Conservation (phyloP, 2,113 vertebrate species). For the Bolborhynchus lineola region DNA sequence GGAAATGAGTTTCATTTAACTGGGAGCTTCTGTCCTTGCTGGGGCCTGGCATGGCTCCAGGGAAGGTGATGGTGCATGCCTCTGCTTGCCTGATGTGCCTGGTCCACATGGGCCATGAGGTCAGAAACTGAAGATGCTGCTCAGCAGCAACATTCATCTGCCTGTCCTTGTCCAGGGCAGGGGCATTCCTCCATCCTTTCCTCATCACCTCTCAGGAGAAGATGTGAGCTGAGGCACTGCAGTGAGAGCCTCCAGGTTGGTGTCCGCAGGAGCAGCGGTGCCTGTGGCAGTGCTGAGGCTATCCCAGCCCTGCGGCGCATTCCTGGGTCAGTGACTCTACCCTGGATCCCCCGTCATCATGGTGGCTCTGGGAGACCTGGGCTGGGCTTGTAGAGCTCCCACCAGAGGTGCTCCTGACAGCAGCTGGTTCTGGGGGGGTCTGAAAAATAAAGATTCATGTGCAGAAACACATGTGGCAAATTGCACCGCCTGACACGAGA, state of each 20-base stretch:
- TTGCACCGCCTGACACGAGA: not conserved
- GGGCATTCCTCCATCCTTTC: not conserved
- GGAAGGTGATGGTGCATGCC: not conserved
- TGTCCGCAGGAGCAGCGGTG: not conserved
- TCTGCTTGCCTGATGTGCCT: not conserved
- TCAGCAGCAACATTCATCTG: rapidly evolving
- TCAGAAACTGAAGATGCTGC: not conserved
- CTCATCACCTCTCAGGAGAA: too few relatives aligned
- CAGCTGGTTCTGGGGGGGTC: not conserved
- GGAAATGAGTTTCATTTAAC: not conserved
- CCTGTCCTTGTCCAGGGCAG: rapidly evolving
- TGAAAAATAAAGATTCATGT: not conserved
- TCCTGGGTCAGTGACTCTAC: not conserved
- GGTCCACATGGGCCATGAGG: rapidly evolving
- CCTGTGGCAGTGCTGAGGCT: not conserved
- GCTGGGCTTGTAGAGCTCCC: not conserved
- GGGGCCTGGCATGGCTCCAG: rapidly evolving
- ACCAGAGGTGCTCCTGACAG: not conserved
- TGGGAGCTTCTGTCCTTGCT: not conserved
- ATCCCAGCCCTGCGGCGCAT: not conserved
- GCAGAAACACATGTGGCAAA: not conserved
- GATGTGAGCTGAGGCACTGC: rapidly evolving
- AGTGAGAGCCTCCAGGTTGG: too few relatives aligned
- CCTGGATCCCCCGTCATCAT: not conserved
- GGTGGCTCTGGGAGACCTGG: not conserved